Evolutionary conservation across 2,797 vertebrate genomes (phyloP).

Genomic region (Cyprinella venusta): DNA sequence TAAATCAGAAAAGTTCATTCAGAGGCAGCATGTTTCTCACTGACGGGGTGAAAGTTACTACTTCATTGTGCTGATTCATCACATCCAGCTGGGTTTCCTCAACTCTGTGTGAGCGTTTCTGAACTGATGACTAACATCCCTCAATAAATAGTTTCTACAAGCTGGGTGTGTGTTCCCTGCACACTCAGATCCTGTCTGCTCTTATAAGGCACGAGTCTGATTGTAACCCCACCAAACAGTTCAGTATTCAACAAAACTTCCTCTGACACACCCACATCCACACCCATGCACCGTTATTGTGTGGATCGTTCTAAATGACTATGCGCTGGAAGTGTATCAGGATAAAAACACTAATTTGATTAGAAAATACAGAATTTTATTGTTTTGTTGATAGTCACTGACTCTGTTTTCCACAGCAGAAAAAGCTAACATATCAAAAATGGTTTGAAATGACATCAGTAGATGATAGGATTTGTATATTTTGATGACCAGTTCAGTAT

Average conservation of each 20-base stretch:
- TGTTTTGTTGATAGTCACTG: neutral
- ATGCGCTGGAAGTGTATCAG: no score
- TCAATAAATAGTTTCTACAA: constrained; percentile 49
- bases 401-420: neutral
- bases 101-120: constrained; percentile 37
- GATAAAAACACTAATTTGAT: neutral
- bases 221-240: constrained; percentile 38
- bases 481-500: neutral
- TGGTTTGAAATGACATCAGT: neutral
- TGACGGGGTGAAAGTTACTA: constrained; percentile 6
- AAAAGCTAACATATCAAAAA: neutral
- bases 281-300: neutral
- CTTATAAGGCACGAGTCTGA: constrained; percentile 46
- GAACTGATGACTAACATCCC: constrained; percentile 46
- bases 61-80: constrained; percentile 46
- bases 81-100: constrained; percentile 45
- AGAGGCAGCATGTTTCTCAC: constrained; percentile 4
- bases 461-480: neutral
- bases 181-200: constrained; percentile 51
- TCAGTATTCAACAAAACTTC: constrained; percentile 48
- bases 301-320: neutral
- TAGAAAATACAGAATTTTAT: neutral
- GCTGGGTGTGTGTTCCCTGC: constrained; percentile 41
- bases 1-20: neutral
- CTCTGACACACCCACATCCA: constrained; percentile 37